These are phyloP conservation scores for Python bivittatus DNA, from an alignment of 2,113 vertebrate genomes.

Conservation along the genomic window DNA sequence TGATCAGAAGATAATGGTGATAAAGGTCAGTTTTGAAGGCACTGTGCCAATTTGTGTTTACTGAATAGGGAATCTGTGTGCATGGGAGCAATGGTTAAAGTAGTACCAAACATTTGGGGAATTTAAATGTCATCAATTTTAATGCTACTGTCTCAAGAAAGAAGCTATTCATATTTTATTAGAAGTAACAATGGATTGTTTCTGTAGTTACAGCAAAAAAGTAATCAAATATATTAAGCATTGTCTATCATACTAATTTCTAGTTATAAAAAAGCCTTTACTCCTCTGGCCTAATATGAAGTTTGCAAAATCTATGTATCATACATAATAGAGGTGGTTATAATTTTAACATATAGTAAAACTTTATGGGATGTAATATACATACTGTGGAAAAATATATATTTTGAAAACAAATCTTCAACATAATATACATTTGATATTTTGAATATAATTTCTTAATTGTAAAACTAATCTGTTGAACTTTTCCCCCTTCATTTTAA, in stretches of 20 bases:
- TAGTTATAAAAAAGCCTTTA: conserved; percentile 3
- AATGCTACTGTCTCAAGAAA: neutral
- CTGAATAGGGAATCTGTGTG: neutral
- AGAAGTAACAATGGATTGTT: conserved; percentile 21
- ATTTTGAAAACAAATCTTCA: conserved; percentile 35
- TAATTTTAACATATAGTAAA: conserved; percentile 37
- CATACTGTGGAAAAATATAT: conserved; percentile 18
- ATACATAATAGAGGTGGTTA: conserved; percentile 30
- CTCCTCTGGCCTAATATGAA: conserved; percentile 8
- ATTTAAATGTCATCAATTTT: neutral
- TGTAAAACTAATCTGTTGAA: conserved; percentile 15
- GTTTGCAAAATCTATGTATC: conserved; percentile 22
- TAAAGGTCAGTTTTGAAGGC: neutral
- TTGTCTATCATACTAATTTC: neutral
- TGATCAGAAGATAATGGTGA: neutral
- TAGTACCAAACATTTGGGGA: neutral
- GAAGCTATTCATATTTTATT: conserved; percentile 22
- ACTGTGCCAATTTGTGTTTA: neutral
- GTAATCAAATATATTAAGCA: conserved; percentile 23
- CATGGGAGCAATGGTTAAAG: neutral
- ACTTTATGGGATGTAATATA: conserved; percentile 30
- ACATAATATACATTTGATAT: neutral
- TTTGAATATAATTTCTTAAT: conserved; percentile 7
- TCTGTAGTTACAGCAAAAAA: conserved; percentile 21
- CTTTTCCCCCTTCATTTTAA: conserved; percentile 25